Conservation (phyloP, 2,797 vertebrate species). For the Darevskia nairensis region DNA sequence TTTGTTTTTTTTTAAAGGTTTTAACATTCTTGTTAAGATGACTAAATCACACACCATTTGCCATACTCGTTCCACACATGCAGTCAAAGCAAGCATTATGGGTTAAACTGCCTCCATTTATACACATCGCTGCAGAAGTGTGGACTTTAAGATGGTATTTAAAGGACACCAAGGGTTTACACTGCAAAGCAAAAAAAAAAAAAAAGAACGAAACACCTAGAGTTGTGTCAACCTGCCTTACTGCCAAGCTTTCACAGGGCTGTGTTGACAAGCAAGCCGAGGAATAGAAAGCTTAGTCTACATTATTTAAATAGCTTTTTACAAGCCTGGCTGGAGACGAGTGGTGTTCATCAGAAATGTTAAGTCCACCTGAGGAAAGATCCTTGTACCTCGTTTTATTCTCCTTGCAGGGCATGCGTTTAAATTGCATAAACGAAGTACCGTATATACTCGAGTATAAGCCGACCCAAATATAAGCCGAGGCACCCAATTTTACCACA, state of each 20-base stretch:
- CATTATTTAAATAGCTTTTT: conserved; percentile 7
- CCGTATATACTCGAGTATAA: too few species aligned
- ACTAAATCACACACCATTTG: background rate
- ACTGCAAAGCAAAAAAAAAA: background rate
- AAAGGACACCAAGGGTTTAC: background rate
- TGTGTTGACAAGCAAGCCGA: background rate
- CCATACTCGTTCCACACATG: background rate
- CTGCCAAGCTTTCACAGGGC: background rate
- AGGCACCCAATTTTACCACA: too few species aligned
- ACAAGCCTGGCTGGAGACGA: background rate
- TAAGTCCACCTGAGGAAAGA: background rate
- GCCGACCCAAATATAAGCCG: too few species aligned
- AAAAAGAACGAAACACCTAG: background rate
- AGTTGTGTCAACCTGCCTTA: background rate
- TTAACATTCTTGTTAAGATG: background rate
- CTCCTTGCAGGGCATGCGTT: background rate
- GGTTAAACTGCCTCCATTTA: background rate
- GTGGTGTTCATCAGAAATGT: background rate
- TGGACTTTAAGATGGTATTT: background rate
- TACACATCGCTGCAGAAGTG: background rate
- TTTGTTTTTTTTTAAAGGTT: background rate
- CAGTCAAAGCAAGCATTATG: background rate
- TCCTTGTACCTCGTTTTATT: background rate
- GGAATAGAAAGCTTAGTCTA: background rate
- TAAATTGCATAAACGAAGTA: background rate